Evolutionary conservation across 2,113 vertebrate genomes (phyloP), one percentile per base, ranked within the genome.

Genomic region (Gasterosteus aculeatus): DNA sequence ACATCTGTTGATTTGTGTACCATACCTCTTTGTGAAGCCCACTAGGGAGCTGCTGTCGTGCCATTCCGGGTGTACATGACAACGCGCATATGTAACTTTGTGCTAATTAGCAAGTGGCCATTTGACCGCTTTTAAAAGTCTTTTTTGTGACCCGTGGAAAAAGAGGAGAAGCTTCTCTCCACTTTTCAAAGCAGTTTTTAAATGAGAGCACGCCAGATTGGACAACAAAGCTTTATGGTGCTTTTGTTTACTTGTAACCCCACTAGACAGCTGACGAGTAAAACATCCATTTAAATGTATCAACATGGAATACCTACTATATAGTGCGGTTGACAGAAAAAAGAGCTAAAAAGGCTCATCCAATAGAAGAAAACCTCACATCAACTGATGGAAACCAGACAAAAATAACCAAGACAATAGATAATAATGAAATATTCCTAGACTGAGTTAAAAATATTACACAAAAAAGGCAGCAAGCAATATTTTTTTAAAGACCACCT

Each of bases 1-100:
- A 88, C 90, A 91, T 88, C 86, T 91, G 91, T 85, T 92, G 73
- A 83, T 88, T 80, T 84, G 87, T 89, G 88, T 90, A 77, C 81
- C 76, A 82, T 81, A 79, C 53, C 42, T 80, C 70, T 84, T 71
- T 86, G 79, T 69, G 60, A 84, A 80, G 56, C 74, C 76, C 90
- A 69, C 87, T 22, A n/a, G 91, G 89, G 90, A 90, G 70, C 66
- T 71, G 64, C 85, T 88, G 88, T 89, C 85, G n/a, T 22, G 41
- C 62, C 39, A 16, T 74, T 83, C 86, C 89, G 90, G 87, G 82
- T 88, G 88, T 67, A 80, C 69, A 78, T 67, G 69, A 82, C 80
- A 83, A 77, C 80, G 77, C 33, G 75, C 71, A 18, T 68, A 72
- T 87, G 74, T 78, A 80, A 26, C 75, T 72, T 74, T 74, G 82